Evolutionary conservation across 2,888 invertebrate species (phyloP).

Genomic region (Pammene aurita): DNA sequence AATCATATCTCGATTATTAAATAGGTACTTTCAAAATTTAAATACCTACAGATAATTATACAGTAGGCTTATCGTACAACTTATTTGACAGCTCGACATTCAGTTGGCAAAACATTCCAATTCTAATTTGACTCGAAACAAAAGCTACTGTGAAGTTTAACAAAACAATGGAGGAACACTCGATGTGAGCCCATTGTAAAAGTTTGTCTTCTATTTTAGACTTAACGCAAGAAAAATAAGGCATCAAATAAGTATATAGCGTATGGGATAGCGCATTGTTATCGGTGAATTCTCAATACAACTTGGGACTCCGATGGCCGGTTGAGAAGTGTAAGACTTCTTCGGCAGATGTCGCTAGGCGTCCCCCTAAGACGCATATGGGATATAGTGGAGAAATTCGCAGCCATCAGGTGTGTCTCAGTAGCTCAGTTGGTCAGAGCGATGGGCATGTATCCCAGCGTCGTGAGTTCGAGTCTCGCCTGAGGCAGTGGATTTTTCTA

Average conservation of each 20-base stretch:
- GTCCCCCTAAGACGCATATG: too few relatives aligned
- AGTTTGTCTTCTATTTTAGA: neutral
- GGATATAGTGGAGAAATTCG: too few relatives aligned
- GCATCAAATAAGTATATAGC: neutral
- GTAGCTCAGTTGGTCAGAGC: too few relatives aligned
- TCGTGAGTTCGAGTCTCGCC: too few relatives aligned
- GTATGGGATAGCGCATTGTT: too few relatives aligned
- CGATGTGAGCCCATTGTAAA: neutral
- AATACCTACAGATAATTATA: slow-evolving; percentile 75
- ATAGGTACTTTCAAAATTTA: slow-evolving; percentile 68
- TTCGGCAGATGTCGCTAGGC: too few relatives aligned
- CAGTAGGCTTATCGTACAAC: slow-evolving; percentile 64
- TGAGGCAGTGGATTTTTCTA: too few relatives aligned
- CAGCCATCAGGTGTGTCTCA: too few relatives aligned
- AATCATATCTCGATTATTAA: slow-evolving; percentile 67
- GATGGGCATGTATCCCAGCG: too few relatives aligned
- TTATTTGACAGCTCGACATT: slow-evolving; percentile 74
- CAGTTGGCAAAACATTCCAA: slow-evolving; percentile 62
- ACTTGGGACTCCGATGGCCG: too few relatives aligned
- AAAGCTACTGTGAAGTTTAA: slow-evolving; percentile 41
- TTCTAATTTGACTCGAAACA: slow-evolving; percentile 38
- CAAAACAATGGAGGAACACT: slow-evolving; percentile 26
- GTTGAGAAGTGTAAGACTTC: too few relatives aligned
- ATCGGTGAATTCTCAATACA: too few relatives aligned
- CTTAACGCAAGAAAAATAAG: neutral